Conservation (phyloP, 1,140 invertebrate genomes). For the Cydia splendana region DNA sequence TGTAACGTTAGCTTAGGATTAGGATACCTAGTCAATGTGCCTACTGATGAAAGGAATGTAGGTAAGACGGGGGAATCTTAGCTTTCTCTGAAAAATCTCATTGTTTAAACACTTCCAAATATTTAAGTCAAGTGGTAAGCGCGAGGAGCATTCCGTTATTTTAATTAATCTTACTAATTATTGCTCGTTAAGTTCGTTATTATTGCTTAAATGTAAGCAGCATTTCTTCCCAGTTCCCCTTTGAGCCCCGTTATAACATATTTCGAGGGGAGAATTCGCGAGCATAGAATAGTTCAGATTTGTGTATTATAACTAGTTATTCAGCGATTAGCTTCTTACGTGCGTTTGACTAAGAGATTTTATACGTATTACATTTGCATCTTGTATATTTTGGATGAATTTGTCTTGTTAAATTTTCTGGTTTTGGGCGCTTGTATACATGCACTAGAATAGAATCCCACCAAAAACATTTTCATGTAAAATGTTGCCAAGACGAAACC, state of each 20-base stretch:
- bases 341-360: not conserved
- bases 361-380: too few relatives aligned
- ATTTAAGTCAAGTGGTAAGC: not conserved
- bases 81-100: too few relatives aligned
- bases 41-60: too few relatives aligned
- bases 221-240: constrained; percentile 30
- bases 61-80: too few relatives aligned
- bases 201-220: not conserved
- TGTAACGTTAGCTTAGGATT: too few relatives aligned
- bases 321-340: constrained; percentile 8
- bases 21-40: too few relatives aligned
- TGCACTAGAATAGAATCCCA: too few relatives aligned
- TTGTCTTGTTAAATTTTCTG: too few relatives aligned
- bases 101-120: not conserved
- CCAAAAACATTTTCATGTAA: too few relatives aligned
- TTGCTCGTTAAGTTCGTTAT: not conserved
- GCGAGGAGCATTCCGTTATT: not conserved
- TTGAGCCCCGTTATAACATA: constrained; percentile 23
- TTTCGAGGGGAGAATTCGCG: constrained; percentile 28
- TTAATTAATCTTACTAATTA: constrained; percentile 15
- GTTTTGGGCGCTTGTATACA: too few relatives aligned
- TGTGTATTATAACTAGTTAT: not conserved
- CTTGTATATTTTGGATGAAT: too few relatives aligned
- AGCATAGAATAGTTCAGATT: constrained; percentile 28
- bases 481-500: too few relatives aligned